Evolutionary conservation across 2,797 vertebrate species (phyloP).

Genomic region (Lagodon rhomboides): DNA sequence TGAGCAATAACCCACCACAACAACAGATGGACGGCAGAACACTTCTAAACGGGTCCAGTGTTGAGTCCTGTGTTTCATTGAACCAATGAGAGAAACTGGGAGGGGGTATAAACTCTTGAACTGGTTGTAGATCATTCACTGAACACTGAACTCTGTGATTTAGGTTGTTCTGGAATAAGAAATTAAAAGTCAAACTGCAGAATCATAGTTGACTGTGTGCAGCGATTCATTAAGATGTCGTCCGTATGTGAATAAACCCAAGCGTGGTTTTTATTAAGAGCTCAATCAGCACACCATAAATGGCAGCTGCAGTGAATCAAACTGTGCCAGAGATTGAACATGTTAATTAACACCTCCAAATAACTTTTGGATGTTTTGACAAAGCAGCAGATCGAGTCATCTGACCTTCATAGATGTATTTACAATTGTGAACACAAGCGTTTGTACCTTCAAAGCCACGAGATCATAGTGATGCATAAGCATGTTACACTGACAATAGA

Average conservation of each 20-base stretch:
- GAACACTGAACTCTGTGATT: slow-evolving; percentile 17
- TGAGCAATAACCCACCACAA: slow-evolving; percentile 27
- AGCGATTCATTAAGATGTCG: neutral
- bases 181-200: slow-evolving; percentile 12
- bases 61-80: slow-evolving; percentile 22
- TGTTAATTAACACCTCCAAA: neutral
- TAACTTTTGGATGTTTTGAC: neutral
- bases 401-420: slow-evolving; percentile 5
- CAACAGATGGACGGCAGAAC: slow-evolving; percentile 24
- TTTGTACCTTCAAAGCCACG: slow-evolving; percentile 20
- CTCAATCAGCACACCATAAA: neutral
- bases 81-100: slow-evolving; percentile 16
- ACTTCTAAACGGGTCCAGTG: slow-evolving; percentile 13
- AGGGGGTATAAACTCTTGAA: slow-evolving; percentile 21
- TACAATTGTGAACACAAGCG: neutral
- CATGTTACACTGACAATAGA: no score
- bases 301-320: slow-evolving; percentile 12
- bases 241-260: slow-evolving; percentile 3
- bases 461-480: neutral
- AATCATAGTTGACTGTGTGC: neutral
- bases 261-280: neutral
- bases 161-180: slow-evolving; percentile 9
- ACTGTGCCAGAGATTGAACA: neutral
- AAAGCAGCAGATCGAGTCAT: slow-evolving; percentile 6
- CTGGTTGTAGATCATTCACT: slow-evolving; percentile 14